phyloP scores from a whole-genome alignment of 2,888 invertebrate genomes.

The Dolichomitus sp. region DNA sequence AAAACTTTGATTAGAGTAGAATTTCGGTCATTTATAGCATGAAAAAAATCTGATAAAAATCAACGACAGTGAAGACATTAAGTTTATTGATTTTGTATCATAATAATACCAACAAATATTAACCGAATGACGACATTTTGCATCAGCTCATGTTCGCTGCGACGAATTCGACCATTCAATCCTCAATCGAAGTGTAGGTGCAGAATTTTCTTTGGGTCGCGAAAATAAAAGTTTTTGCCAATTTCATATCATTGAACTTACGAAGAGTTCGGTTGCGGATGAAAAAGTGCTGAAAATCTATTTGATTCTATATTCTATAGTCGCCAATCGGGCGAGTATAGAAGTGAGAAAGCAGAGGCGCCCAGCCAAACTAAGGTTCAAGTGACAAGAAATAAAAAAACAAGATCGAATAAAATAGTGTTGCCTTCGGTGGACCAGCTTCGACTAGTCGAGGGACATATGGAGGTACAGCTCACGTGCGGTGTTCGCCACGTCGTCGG shows the following conservation, averaged over 20 bases:
- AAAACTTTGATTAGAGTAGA: too few relatives aligned
- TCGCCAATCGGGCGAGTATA: not conserved
- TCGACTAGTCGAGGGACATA: slow-evolving; percentile 14
- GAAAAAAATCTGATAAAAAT: too few relatives aligned
- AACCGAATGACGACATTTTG: too few relatives aligned
- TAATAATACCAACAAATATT: too few relatives aligned
- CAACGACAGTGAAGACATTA: too few relatives aligned
- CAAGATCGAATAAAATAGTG: slow-evolving; percentile 12
- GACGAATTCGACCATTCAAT: too few relatives aligned
- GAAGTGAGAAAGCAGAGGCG: not conserved
- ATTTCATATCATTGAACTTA: not conserved
- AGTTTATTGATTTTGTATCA: too few relatives aligned
- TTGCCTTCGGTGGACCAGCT: not conserved
- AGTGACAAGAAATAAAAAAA: slow-evolving; percentile 26
- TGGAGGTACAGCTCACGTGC: slow-evolving; percentile 6
- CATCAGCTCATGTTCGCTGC: too few relatives aligned
- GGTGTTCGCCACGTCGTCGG: slow-evolving; percentile 24
- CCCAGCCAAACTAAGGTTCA: slow-evolving; percentile 1
- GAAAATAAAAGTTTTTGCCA: not conserved
- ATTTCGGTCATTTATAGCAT: too few relatives aligned
- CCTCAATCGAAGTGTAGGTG: not conserved
- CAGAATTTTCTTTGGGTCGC: not conserved
- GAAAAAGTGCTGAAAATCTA: not conserved
- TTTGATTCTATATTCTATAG: too few relatives aligned
- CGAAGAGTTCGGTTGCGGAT: not conserved